Evolutionary conservation across 2,113 vertebrate species (phyloP).

Genomic region (Uria lomvia): DNA sequence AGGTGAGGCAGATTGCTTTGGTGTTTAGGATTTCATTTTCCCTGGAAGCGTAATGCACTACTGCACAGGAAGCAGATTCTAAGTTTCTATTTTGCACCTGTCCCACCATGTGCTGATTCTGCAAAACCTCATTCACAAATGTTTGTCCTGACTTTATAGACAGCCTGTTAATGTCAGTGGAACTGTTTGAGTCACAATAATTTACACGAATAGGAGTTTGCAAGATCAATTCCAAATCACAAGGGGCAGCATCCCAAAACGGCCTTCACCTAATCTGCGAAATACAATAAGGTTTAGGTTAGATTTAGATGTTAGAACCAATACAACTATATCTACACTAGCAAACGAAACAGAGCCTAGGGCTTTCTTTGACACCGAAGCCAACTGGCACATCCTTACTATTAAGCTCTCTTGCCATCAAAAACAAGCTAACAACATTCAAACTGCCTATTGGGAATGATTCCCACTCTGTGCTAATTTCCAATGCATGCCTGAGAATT

Average conservation of each 20-base stretch:
- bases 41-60: neutral
- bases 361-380: constrained; percentile 17
- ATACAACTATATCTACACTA: neutral
- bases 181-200: neutral
- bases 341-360: neutral
- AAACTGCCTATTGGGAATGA: constrained; percentile 31
- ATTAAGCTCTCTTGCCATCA: constrained; percentile 36
- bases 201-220: neutral
- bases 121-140: neutral
- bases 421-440: constrained; percentile 35
- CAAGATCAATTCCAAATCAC: neutral
- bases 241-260: neutral
- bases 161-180: neutral
- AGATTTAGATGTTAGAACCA: neutral
- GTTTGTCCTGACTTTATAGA: neutral
- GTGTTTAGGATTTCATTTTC: neutral
- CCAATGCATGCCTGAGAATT: neutral
- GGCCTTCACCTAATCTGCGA: neutral
- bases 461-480: constrained; percentile 22
- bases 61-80: neutral
- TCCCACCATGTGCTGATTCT: neutral
- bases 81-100: neutral
- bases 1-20: neutral
- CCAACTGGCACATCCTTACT: constrained; percentile 28
- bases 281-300: neutral